Conservation (phyloP, 2,797 vertebrate genomes). For the Sebastes goodei region DNA sequence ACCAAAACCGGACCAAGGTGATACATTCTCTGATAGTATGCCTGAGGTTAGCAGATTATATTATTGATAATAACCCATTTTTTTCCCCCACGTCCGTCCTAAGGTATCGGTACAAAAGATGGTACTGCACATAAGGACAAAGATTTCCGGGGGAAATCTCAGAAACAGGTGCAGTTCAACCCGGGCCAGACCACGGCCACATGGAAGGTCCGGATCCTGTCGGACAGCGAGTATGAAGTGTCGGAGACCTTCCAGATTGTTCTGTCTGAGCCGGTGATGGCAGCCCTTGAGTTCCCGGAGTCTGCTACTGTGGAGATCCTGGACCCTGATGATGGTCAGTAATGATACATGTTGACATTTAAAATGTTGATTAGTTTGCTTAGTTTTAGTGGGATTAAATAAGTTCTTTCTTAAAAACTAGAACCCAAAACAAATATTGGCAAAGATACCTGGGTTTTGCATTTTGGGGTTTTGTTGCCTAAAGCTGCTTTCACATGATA, state of each 20-base stretch:
- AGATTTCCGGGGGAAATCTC: conserved; percentile 92
- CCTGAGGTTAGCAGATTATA: background rate
- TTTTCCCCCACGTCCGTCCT: background rate
- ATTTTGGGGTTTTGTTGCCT: background rate
- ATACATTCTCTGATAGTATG: background rate
- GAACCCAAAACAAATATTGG: background rate
- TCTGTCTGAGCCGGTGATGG: conserved; percentile 94
- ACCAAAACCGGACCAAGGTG: background rate
- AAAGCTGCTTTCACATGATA: background rate
- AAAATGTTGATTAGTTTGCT: background rate
- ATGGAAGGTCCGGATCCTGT: conserved; percentile 89
- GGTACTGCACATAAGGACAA: conserved; percentile 90
- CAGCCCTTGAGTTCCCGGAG: conserved; percentile 87
- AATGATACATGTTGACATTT: background rate
- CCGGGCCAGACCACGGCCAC: conserved; percentile 91
- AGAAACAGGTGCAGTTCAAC: conserved; percentile 98
- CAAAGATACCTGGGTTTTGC: background rate
- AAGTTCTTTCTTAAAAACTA: background rate
- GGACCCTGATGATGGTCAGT: conserved; percentile 94
- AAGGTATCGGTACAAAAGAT: conserved; percentile 92
- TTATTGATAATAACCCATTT: background rate
- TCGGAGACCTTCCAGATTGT: conserved; percentile 91
- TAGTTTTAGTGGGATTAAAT: background rate
- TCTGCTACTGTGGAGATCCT: conserved; percentile 89
- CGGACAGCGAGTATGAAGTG: conserved; percentile 88